Percentiles rank a stretch among this genome's conserved stretches.
These are phyloP conservation scores for Otis tarda DNA, from an alignment of 2,113 vertebrate species.

Conservation along the genomic window DNA sequence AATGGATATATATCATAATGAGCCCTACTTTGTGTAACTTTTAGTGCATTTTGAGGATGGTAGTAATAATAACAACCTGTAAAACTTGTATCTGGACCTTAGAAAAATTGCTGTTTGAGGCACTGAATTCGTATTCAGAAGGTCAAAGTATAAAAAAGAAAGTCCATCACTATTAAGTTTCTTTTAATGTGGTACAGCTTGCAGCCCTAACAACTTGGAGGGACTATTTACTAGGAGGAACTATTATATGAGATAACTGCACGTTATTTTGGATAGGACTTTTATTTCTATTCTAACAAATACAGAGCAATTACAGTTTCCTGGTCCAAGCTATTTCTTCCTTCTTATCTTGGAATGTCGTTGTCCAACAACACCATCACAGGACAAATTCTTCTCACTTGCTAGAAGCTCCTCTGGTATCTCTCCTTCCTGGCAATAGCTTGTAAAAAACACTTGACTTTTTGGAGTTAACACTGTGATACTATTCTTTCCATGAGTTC, in stretches of 20 bases:
- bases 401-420: not conserved
- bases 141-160: not conserved
- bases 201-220: not conserved
- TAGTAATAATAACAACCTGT: not conserved
- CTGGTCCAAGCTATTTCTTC: not conserved
- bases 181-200: not conserved
- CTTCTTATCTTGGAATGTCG: not conserved
- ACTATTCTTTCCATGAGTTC: not conserved
- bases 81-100: not conserved
- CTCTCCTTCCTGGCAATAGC: not conserved
- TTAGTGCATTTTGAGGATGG: not conserved
- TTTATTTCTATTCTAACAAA: not conserved
- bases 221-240: not conserved
- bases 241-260: not conserved
- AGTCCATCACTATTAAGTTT: not conserved
- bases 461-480: not conserved
- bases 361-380: not conserved
- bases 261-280: not conserved
- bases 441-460: not conserved
- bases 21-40: not conserved
- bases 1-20: not conserved
- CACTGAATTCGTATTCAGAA: not conserved
- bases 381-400: not conserved
- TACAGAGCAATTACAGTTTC: not conserved
- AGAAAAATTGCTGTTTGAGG: not conserved